Percentiles rank a stretch among this genome's conserved stretches.
These are phyloP conservation scores for Poeciliopsis prolifica DNA, from an alignment of 2,113 vertebrate genomes.

Conservation along the genomic window DNA sequence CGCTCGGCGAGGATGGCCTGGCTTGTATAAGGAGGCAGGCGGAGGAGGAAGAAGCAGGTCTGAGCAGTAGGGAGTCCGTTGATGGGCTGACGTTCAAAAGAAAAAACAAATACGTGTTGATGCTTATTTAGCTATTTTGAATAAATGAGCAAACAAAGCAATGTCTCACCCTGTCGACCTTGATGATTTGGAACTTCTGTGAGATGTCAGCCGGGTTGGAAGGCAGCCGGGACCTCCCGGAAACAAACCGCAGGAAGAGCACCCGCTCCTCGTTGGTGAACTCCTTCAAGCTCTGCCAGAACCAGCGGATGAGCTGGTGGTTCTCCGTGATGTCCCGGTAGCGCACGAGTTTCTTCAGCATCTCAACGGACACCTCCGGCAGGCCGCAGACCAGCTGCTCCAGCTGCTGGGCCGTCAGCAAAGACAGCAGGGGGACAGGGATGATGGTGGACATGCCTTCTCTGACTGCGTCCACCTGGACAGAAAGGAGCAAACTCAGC, in stretches of 20 bases:
- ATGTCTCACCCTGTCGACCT: constrained; percentile 82
- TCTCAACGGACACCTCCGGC: constrained; percentile 84
- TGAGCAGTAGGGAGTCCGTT: constrained; percentile 85
- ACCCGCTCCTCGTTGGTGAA: constrained; percentile 86
- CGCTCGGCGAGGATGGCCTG: constrained; percentile 81
- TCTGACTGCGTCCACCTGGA: constrained; percentile 81
- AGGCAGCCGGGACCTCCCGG: constrained; percentile 81
- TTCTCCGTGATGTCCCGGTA: constrained; percentile 83
- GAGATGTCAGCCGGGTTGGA: constrained; percentile 83
- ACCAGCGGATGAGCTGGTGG: constrained; percentile 83
- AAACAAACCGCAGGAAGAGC: constrained; percentile 85
- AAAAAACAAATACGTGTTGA: neutral
- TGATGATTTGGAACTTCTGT: constrained; percentile 86
- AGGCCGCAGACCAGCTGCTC: constrained; percentile 85
- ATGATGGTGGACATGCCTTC: constrained; percentile 86
- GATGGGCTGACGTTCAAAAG: constrained; percentile 68
- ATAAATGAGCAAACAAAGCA: neutral
- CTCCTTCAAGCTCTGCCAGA: constrained; percentile 85
- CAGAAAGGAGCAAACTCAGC: constrained; percentile 44
- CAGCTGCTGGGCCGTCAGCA: constrained; percentile 83
- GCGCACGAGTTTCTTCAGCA: constrained; percentile 84
- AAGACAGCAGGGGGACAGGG: constrained; percentile 82
- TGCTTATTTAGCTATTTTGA: neutral
- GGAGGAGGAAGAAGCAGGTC: constrained; percentile 86
- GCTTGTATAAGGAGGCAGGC: constrained; percentile 82